These are phyloP conservation scores for Atta colombica DNA, from an alignment of 1,140 invertebrate species.

Conservation along the genomic window DNA sequence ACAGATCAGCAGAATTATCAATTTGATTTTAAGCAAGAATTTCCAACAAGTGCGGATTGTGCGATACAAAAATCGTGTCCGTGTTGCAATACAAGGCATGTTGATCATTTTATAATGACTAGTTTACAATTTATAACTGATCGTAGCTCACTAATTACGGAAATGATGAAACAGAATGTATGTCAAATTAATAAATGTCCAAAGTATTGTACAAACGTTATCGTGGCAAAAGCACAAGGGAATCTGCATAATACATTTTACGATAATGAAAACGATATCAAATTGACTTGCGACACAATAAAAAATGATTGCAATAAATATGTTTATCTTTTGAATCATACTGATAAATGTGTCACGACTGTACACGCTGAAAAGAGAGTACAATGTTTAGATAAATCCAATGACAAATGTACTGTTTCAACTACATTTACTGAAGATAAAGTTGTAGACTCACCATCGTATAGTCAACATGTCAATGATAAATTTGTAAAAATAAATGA, in stretches of 20 bases:
- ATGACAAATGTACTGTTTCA: constrained; percentile 67
- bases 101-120: constrained; percentile 14
- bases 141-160: constrained; percentile 36
- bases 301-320: constrained; percentile 57
- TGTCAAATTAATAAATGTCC: constrained; percentile 36
- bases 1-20: constrained; percentile 1
- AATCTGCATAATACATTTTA: constrained; percentile 30
- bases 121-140: constrained; percentile 32
- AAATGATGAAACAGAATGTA: constrained; percentile 48
- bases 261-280: constrained; percentile 22
- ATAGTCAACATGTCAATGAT: constrained; percentile 28
- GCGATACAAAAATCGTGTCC: constrained; percentile 16
- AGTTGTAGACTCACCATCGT: constrained; percentile 30
- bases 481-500: constrained; percentile 12
- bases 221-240: constrained; percentile 35
- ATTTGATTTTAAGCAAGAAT: constrained; percentile 64
- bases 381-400: constrained; percentile 36
- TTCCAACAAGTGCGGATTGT: constrained; percentile 54
- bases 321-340: constrained; percentile 70
- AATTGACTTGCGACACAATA: constrained; percentile 46
- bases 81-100: constrained; percentile 40
- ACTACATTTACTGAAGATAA: constrained; percentile 69
- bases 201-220: constrained; percentile 34
- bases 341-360: constrained; percentile 67
- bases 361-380: constrained; percentile 57